Evolutionary conservation across 2,113 vertebrate genomes (phyloP), one percentile per base, ranked within the genome.

Genomic region (Pandion haliaetus): DNA sequence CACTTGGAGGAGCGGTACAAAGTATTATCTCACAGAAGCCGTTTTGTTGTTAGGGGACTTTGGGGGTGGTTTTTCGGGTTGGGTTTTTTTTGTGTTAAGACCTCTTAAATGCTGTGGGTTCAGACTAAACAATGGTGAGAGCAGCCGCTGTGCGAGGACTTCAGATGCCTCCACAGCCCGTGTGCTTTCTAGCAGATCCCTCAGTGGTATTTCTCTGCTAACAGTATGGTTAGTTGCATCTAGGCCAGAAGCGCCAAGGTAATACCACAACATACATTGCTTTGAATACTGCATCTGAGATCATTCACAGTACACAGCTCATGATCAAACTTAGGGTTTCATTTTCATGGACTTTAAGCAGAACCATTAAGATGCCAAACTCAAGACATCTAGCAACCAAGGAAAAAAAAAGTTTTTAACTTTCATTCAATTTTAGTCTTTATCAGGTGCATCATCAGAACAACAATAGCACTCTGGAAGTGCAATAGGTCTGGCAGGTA

Each of bases 171-270:
- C 38, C 31, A 1, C 8, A 0, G 12, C 4, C n/a, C 63, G 3
- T 0, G 14, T 5, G 58, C 79, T 24, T 24, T 19, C 26, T 1
- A 6, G 58, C 7, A 1, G 59, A 23, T 8, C 25, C 14, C 61
- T 11, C 10, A 1, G 2, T 1, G 23, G 13, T 5, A 0, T 5
- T 20, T 20, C 36, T 42, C 36, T 7, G 16, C 66, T 26, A 10
- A 6, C 38, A 4, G 0, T 0, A 8, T 0, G 24, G 50, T 3
- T 3, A 44, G 28, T 2, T 19, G 29, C 23, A 2, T 2, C 34
- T 3, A 10, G 15, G 15, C n/a, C 40, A 38, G 17, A 4, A 54
- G 40, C 1, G 12, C 36, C 47, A 50, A 26, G 31, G 3, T 17
- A 18, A 36, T 1, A 18, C 25, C 1, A 1, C 10, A 6, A 3